A percentile compares a stretch with the other conserved stretches of the same genome.
Conservation (phyloP, 1,140 invertebrate genomes). For the Protaetia brevitarsis region DNA sequence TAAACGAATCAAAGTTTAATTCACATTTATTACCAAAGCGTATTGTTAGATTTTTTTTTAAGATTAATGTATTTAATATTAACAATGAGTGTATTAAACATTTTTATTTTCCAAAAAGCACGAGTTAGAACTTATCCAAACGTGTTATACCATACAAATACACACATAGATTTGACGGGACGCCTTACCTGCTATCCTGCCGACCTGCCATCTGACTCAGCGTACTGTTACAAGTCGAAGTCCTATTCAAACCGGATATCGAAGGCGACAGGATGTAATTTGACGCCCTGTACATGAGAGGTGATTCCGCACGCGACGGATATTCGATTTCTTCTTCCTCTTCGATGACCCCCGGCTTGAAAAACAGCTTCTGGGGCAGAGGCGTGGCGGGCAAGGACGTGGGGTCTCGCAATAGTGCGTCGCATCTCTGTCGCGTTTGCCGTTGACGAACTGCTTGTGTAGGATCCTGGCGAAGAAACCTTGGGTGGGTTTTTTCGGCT, state of each 20-base stretch:
- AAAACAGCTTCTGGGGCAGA: constrained; percentile 46
- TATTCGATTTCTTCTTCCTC: constrained; percentile 45
- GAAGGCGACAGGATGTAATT: constrained; percentile 20
- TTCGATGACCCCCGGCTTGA: constrained; percentile 48
- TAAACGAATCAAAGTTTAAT: too few species aligned
- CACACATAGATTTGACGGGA: not conserved
- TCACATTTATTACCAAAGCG: too few species aligned
- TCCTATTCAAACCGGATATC: constrained; percentile 25
- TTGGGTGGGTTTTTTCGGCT: too few species aligned
- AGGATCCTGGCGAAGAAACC: too few species aligned
- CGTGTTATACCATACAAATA: too few species aligned
- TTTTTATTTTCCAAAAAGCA: too few species aligned
- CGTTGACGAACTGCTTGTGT: too few species aligned
- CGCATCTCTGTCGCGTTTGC: too few species aligned
- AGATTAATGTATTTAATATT: too few species aligned
- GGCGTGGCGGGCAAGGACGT: constrained; percentile 3
- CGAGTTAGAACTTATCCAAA: too few species aligned
- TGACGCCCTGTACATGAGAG: constrained; percentile 31
- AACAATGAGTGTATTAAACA: too few species aligned
- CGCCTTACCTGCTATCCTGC: constrained; percentile 24
- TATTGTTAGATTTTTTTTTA: too few species aligned
- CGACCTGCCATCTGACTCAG: constrained; percentile 12
- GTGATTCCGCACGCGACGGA: constrained; percentile 41
- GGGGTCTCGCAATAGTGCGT: not conserved
- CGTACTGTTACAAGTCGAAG: constrained; percentile 31